Conservation (phyloP, 1,140 invertebrate species). For the Neomicropteryx cornuta region DNA sequence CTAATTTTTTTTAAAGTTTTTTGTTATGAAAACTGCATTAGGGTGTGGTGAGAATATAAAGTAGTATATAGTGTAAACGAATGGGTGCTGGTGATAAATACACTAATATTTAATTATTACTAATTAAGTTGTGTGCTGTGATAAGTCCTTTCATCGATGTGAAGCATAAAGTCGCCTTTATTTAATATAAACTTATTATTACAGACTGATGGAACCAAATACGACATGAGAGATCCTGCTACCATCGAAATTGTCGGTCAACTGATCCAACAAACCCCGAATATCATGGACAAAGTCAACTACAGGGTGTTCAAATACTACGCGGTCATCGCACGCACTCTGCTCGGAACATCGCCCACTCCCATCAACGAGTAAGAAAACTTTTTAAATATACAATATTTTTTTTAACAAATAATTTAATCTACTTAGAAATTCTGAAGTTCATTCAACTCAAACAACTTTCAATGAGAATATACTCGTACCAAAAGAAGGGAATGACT, state of each 20-base stretch:
- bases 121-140: no score
- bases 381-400: no score
- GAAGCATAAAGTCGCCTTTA: no score
- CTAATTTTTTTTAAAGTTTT: conserved; percentile 20
- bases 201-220: conserved; percentile 17
- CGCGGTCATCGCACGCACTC: conserved; percentile 34
- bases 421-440: no score
- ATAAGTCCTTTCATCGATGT: no score
- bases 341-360: conserved; percentile 27
- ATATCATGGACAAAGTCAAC: conserved; percentile 47
- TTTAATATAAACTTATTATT: background rate
- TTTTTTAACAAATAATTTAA: no score
- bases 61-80: no score
- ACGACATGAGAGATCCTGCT: conserved; percentile 38
- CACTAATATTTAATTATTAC: no score
- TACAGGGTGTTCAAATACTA: conserved; percentile 41
- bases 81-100: no score
- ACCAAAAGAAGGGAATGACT: background rate
- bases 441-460: no score
- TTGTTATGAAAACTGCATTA: conserved; percentile 24
- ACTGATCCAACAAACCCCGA: conserved; percentile 55
- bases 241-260: conserved; percentile 52
- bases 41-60: background rate
- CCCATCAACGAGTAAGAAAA: conserved; percentile 23
- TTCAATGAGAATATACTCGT: no score